Evolutionary conservation across 2,113 vertebrate genomes (phyloP).

Genomic region (Eublepharis macularius): DNA sequence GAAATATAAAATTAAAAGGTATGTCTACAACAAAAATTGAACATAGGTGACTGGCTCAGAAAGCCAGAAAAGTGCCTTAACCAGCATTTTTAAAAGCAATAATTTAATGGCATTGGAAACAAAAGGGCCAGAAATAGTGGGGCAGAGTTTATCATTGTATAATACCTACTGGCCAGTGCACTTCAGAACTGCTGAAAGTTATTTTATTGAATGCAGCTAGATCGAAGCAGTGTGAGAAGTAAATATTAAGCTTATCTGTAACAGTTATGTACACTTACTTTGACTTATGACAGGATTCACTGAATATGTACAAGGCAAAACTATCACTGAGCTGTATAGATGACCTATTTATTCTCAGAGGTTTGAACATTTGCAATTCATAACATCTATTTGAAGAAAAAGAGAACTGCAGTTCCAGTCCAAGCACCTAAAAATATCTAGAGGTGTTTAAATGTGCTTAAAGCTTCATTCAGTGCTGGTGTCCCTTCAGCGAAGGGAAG

Average conservation of each 20-base stretch:
- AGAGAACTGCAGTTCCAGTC: not conserved
- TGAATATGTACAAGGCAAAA: slow-evolving; percentile 20
- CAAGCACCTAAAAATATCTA: not conserved
- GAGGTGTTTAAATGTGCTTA: not conserved
- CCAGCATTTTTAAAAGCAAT: not conserved
- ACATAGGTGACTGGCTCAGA: not conserved
- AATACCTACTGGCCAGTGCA: too few relatives aligned
- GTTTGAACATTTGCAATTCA: not conserved
- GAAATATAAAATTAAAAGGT: too few relatives aligned
- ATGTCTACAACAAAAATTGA: not conserved
- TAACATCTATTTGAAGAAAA: not conserved
- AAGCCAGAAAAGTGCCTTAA: not conserved
- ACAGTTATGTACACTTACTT: slow-evolving; percentile 36
- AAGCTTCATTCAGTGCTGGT: not conserved
- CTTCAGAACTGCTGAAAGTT: too few relatives aligned
- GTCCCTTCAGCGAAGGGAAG: slow-evolving; percentile 13
- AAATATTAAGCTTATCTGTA: slow-evolving; percentile 18
- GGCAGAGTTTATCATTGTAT: slow-evolving; percentile 10
- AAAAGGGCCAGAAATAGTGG: not conserved
- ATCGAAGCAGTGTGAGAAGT: not conserved
- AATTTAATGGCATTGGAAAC: not conserved
- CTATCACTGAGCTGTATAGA: not conserved
- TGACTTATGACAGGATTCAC: slow-evolving; percentile 41
- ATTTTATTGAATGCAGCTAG: not conserved
- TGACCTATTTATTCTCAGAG: slow-evolving; percentile 12